phyloP scores from a whole-genome alignment of 2,888 invertebrate genomes.

The Xanthorhoe designata region DNA sequence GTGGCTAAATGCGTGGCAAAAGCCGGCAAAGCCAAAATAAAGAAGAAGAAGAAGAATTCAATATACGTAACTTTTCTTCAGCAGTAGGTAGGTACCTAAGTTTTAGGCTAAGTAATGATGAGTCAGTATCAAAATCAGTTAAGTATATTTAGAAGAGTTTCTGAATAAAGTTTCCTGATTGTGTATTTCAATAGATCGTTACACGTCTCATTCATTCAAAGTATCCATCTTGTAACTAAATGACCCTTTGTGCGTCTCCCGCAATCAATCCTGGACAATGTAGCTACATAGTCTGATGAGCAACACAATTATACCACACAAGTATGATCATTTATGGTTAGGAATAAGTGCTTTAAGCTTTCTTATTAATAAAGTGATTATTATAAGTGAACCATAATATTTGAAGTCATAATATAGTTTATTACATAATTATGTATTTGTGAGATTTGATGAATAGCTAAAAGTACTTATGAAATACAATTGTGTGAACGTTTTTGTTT shows the following conservation, averaged over 20 bases:
- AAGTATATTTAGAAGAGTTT: neutral
- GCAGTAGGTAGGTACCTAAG: too few species aligned
- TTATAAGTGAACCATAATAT: neutral
- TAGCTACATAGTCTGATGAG: constrained; percentile 38
- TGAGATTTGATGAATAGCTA: too few species aligned
- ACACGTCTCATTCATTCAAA: constrained; percentile 53
- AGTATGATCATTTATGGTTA: constrained; percentile 1
- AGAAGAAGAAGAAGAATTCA: too few species aligned
- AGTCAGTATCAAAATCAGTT: constrained; percentile 1
- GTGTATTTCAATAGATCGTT: constrained; percentile 73
- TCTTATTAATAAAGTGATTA: neutral
- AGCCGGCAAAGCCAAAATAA: too few species aligned
- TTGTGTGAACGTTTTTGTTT: too few species aligned
- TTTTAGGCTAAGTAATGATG: neutral
- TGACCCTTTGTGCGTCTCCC: constrained; percentile 65
- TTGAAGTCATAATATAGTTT: neutral
- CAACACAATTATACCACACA: constrained; percentile 28
- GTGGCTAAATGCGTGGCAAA: too few species aligned
- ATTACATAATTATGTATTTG: neutral
- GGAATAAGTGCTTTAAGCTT: neutral
- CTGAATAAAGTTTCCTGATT: constrained; percentile 67
- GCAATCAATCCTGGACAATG: constrained; percentile 44
- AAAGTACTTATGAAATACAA: too few species aligned
- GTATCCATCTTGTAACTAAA: constrained; percentile 59
- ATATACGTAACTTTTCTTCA: too few species aligned